Base-by-base conservation (phyloP, 2,797 vertebrate genomes). In the Ispidina picta region DNA sequence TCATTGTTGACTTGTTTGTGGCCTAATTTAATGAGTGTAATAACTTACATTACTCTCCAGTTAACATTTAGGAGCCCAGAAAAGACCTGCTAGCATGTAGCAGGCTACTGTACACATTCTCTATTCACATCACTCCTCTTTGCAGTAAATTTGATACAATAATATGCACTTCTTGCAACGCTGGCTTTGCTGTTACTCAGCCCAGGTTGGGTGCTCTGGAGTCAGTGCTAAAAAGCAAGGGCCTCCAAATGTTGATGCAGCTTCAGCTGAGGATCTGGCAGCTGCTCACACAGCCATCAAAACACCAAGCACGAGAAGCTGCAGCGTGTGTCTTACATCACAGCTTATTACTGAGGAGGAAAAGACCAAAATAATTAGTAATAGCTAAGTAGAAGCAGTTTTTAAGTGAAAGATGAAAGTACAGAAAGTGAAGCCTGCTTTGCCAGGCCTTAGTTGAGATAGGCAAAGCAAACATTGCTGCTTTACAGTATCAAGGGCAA, bases 1-100 rank as follows among this genome's bases (percentile, higher is more conserved):
- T 98, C 98, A 98, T 98, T 98, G 97, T 98, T 98, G 98, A 98
- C 97, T 98, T 98, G 97, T 98, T 98, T 98, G 97, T 98, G 97
- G 98, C 96, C 96, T 97, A 97, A 97, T 98, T 98, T 98, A 98
- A 98, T 97, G 97, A 98, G 97, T 95, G 93, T 96, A 97, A 98
- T 98, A 98, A 98, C 96, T 98, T 98, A 98, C 97, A 96, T 96
- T 97, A 97, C 97, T 96, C 97, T 69, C 96, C 97, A 97, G 97
- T 97, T 98, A 98, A 98, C 97, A 97, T 98, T 97, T 97, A 96
- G 94, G 95, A 95, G 96, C 91, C 97, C 97, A 97, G 97, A 96
- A 97, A 97, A 97, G 97, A 97, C 96, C 96, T 95, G 96, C 96
- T 95, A 96, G 96, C 94, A 97, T 16, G 55, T 95, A 96, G 96